Base-by-base conservation (phyloP, 2,113 vertebrate species). In the Pampusana beccarii region DNA sequence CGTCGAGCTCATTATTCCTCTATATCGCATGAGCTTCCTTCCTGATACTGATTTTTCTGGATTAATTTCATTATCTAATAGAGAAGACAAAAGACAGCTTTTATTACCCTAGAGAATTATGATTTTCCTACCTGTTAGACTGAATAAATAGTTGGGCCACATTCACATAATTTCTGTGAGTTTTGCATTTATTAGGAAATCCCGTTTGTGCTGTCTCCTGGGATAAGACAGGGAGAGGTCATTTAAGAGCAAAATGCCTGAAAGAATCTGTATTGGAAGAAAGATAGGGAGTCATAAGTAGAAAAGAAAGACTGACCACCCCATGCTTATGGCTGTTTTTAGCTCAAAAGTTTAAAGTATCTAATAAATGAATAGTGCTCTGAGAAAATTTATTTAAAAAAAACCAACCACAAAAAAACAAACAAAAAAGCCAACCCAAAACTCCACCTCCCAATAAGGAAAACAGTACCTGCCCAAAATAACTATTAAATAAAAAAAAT, bases 361-460 rank as follows among this genome's bases (percentile, higher is more conserved):
- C 8, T 64, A 36, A 53, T 18, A 57, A 89, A 75, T 23, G 10
- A 56, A 28, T 3, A 56, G 11, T 40, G 3, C 2, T 36, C 29
- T 42, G 14, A 78, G 26, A n/a, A 83, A 88, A 90, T 15, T 8
- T 51, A 64, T 18, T 40, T 29, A 10, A 19, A 56, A 64, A 44
- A 70, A 34, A 15, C 1, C 11, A 31, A 54, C 23, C 50, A 15
- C 14, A 53, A 6, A 26, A 26, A 53, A 28, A 26, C 51, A 26
- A 36, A 9, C 3, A 33, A 69, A 13, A 6, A 21, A n/a, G 15
- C 29, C 48, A 34, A 19, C 11, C 19, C 48, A 12, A 50, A 46
- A 11, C 0, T 1, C 4, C 5, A 14, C 8, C 2, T 11, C 26
- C 10, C 58, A 54, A 19, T 13, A n/a, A 40, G 7, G 10, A 67